Evolutionary conservation across 2,113 vertebrate genomes (phyloP).

Genomic region (Cervus canadensis): DNA sequence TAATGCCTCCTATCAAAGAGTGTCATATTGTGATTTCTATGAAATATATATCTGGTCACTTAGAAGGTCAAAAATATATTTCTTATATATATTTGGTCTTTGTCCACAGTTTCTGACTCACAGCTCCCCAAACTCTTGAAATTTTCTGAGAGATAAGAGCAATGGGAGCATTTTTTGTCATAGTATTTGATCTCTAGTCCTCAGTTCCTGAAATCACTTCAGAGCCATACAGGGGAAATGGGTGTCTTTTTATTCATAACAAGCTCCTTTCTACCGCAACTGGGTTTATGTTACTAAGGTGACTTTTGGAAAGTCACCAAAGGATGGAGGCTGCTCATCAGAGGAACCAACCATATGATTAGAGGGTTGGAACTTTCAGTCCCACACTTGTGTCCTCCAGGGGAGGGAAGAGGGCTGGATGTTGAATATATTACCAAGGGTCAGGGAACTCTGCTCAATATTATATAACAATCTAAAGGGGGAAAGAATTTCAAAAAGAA

Average conservation of each 20-base stretch:
- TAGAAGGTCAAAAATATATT: background rate
- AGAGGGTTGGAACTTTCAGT: background rate
- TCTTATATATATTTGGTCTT: background rate
- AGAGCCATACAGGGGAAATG: background rate
- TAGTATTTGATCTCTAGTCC: background rate
- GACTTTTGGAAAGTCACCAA: background rate
- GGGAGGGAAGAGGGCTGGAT: background rate
- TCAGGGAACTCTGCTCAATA: background rate
- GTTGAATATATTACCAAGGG: background rate
- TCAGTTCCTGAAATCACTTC: background rate
- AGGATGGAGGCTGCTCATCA: background rate
- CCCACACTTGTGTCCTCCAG: background rate
- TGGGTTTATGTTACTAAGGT: background rate
- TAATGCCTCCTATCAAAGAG: background rate
- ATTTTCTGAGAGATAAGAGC: background rate
- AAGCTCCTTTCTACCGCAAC: background rate
- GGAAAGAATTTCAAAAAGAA: background rate
- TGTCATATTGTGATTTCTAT: background rate
- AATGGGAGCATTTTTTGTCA: background rate
- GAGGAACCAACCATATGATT: background rate
- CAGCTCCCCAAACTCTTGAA: background rate
- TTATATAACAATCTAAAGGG: background rate
- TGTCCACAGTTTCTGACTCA: background rate
- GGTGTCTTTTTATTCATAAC: background rate
- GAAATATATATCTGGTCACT: background rate